These are phyloP conservation scores for Ptychodera flava DNA, from an alignment of 35 echinoderm and acorn worm species.

Conservation along the genomic window DNA sequence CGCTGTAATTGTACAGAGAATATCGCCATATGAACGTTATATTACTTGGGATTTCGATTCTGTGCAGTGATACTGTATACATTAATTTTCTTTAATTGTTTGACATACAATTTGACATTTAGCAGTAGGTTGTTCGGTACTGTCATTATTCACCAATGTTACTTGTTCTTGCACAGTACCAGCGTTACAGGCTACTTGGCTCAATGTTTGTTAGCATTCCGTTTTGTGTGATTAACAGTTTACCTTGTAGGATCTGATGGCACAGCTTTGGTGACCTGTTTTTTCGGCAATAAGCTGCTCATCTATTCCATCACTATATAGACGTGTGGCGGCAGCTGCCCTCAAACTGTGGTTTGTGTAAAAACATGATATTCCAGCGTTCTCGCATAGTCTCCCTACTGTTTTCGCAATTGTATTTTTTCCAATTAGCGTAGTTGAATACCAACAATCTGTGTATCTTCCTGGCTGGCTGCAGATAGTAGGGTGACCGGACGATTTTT, in stretches of 20 bases:
- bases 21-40: neutral
- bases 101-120: neutral
- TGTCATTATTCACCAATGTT: neutral
- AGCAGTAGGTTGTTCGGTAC: neutral
- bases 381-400: too few species aligned
- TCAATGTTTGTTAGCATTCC: neutral
- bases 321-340: too few species aligned
- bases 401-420: too few species aligned
- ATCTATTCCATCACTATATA: too few species aligned
- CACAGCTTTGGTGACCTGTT: neutral
- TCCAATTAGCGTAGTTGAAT: too few species aligned
- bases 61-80: neutral
- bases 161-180: neutral
- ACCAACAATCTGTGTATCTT: too few species aligned
- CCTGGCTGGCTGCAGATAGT: too few species aligned
- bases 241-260: neutral
- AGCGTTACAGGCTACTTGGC: neutral
- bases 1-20: neutral
- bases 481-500: too few species aligned
- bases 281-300: neutral
- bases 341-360: too few species aligned
- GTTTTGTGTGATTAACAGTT: neutral
- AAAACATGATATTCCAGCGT: too few species aligned
- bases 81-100: neutral
- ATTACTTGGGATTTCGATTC: neutral